Base-by-base conservation (phyloP, 1,140 invertebrate species). In the Notospermus geniculatus region DNA sequence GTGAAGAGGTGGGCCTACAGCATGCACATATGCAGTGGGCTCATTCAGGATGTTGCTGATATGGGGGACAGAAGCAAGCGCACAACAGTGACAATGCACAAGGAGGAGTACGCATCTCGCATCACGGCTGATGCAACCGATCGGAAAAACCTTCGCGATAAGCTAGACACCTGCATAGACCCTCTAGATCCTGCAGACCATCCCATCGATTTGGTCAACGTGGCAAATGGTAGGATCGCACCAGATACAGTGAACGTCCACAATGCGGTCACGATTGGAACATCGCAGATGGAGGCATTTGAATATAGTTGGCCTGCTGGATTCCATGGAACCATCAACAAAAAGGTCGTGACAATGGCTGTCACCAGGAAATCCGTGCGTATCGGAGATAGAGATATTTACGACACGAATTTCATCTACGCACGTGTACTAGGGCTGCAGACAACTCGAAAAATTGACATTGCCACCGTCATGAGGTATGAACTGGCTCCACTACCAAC, bases 1-100 rank as follows among this genome's bases (percentile, higher is more conserved):
- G 32, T 63, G 15, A 60, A 59, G 28, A 58, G 11, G n/a, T 66
- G 64, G 64, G 60, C 67, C 11, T 52, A 65, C 13, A 63, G 64
- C 45, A 36, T 68, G 7, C 67, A 68, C 55, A 60, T 36, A 11
- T 63, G 61, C 56, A 66, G 32, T 32, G 28, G 28, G 7, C n/a
- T 61, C 7, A 58, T 55, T 15, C 23, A 57, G 5, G 54, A 59
- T 39, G 25, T 63, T 5, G 17, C 27, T 11, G n/a, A 30, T 1
- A 57, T 65, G 19, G 52, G 1, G 25, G 58, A 67, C 27, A 46
- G 57, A 27, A 25, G 2, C 27, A 36, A 39, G n/a, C 9, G 17
- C 17, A 9, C 29, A n/a, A 13, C 30, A 1, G 30, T 50, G 19
- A 57, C 41, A 2, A 30, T 28, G 17, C 54, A 67, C 46, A 64